Conservation (phyloP, 1,140 invertebrate genomes). For the Pteromalus puparum region DNA sequence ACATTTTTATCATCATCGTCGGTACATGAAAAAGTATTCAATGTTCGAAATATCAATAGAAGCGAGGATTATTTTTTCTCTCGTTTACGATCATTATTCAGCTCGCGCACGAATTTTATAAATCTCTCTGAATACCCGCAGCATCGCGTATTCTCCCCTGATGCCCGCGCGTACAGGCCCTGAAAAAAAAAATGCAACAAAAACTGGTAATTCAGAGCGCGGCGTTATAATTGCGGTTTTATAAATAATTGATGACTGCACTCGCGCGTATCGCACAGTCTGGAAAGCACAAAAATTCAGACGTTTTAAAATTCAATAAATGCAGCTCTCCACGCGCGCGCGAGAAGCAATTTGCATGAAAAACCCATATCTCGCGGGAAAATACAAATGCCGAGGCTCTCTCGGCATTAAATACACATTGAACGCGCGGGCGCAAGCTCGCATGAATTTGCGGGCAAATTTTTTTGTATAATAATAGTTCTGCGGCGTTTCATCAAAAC, state of each 20-base stretch:
- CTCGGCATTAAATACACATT: background rate
- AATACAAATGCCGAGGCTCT: background rate
- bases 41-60: no score
- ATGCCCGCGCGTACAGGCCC: no score
- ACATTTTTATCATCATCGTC: no score
- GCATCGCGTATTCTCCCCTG: no score
- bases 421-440: no score
- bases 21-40: no score
- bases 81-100: no score
- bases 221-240: background rate
- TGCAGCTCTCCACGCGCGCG: background rate
- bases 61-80: no score
- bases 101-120: no score
- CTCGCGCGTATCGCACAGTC: background rate
- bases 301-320: slow-evolving; percentile 42
- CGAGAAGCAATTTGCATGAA: slow-evolving; percentile 1
- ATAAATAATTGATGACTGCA: slow-evolving; percentile 1
- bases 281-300: background rate
- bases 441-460: background rate
- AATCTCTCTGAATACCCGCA: no score
- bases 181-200: background rate
- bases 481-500: no score
- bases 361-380: background rate
- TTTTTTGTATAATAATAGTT: background rate
- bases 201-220: background rate